phyloP scores from a whole-genome alignment of 2,113 vertebrate genomes.

The Eclectus roratus region DNA sequence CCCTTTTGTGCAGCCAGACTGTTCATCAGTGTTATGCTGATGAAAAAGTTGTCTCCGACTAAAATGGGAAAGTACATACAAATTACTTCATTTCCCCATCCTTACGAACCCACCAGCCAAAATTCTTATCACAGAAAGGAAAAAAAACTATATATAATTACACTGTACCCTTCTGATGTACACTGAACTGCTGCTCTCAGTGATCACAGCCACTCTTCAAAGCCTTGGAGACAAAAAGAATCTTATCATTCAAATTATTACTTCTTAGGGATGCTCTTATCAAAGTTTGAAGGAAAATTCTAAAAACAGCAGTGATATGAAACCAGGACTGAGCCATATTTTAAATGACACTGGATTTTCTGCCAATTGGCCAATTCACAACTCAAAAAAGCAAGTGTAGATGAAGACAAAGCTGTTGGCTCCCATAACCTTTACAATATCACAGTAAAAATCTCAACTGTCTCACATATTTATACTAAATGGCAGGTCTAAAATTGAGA shows the following conservation, averaged over 20 bases:
- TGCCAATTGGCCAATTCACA: conserved; percentile 37
- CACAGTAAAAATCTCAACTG: conserved; percentile 58
- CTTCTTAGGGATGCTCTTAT: conserved; percentile 68
- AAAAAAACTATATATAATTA: conserved; percentile 54
- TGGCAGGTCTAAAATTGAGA: conserved; percentile 61
- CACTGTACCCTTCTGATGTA: conserved; percentile 40
- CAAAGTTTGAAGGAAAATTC: conserved; percentile 65
- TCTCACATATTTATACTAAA: conserved; percentile 65
- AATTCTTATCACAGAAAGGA: conserved; percentile 12
- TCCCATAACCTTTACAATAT: conserved; percentile 43
- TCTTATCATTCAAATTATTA: conserved; percentile 63
- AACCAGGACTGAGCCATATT: conserved; percentile 49
- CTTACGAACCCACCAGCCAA: not conserved
- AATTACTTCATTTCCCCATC: not conserved
- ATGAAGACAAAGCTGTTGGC: conserved; percentile 57
- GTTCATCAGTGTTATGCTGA: not conserved
- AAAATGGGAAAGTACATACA: not conserved
- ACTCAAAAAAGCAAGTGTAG: conserved; percentile 39
- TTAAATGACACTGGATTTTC: conserved; percentile 60
- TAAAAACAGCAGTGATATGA: conserved; percentile 55
- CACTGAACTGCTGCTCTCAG: conserved; percentile 55
- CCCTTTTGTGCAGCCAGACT: conserved; percentile 55
- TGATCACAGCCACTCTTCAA: conserved; percentile 70
- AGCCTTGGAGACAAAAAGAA: conserved; percentile 61
- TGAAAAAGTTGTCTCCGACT: not conserved